phyloP scores from a whole-genome alignment of 2,888 invertebrate genomes.

The Cosmia trapezina region DNA sequence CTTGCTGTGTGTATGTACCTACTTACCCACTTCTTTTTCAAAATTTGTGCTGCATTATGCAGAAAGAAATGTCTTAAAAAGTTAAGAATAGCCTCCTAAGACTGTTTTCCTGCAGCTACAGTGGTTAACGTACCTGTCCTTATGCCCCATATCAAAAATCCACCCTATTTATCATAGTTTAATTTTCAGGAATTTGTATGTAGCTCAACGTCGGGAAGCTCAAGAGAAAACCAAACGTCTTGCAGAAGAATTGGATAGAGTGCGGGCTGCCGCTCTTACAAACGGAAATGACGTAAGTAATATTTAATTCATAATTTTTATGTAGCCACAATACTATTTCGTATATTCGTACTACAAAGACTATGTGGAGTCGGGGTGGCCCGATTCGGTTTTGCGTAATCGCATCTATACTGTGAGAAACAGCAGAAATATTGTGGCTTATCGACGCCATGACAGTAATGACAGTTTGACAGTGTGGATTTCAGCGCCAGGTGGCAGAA shows the following conservation, averaged over 20 bases:
- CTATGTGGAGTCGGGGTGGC: too few species aligned
- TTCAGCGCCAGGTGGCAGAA: too few species aligned
- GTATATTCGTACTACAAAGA: too few species aligned
- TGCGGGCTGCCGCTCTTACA: constrained; percentile 87
- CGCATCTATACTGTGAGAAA: too few species aligned
- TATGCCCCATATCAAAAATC: not conserved
- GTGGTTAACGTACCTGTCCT: not conserved
- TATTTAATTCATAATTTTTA: not conserved
- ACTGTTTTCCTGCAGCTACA: not conserved
- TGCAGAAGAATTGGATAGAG: constrained; percentile 86
- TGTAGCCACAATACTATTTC: too few species aligned
- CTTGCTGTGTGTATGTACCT: not conserved
- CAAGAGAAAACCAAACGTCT: constrained; percentile 87
- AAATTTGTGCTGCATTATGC: not conserved
- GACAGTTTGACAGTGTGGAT: too few species aligned
- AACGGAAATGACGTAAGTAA: constrained; percentile 90
- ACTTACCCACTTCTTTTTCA: not conserved
- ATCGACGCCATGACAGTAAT: too few species aligned
- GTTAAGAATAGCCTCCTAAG: not conserved
- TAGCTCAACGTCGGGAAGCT: constrained; percentile 83
- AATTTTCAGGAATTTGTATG: constrained; percentile 87
- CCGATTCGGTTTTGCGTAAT: too few species aligned
- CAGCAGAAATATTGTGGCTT: too few species aligned
- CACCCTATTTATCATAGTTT: not conserved
- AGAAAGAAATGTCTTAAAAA: not conserved